Conservation (phyloP, 2,888 invertebrate species). For the Diadegma fenestrale region DNA sequence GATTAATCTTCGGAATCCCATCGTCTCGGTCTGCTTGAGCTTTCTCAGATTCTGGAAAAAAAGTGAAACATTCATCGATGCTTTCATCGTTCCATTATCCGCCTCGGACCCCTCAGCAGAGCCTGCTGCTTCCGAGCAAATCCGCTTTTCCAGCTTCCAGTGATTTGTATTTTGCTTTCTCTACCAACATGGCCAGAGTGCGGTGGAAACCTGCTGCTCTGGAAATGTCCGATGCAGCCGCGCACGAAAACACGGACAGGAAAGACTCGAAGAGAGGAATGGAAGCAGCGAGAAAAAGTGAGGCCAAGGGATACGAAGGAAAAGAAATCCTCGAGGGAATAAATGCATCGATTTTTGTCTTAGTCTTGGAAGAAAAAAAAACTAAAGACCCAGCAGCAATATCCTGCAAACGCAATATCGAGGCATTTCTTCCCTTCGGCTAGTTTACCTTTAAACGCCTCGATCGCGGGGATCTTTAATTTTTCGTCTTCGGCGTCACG, state of each 20-base stretch:
- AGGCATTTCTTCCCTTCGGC: slow-evolving; percentile 27
- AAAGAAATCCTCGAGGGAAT: background rate
- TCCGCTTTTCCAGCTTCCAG: slow-evolving; percentile 23
- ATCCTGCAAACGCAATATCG: background rate
- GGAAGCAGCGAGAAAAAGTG: background rate
- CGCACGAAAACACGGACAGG: background rate
- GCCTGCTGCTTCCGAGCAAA: slow-evolving; percentile 14
- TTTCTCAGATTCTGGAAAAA: slow-evolving; percentile 29
- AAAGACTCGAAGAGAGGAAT: background rate
- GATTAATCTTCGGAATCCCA: slow-evolving; percentile 27
- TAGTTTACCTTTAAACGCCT: slow-evolving; percentile 35
- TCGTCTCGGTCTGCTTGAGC: background rate
- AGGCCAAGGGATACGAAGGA: background rate
- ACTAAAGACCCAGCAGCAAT: slow-evolving; percentile 3
- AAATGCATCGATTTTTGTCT: slow-evolving; percentile 22
- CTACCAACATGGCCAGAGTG: background rate
- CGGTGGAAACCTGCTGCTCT: slow-evolving; percentile 8
- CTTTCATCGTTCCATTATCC: slow-evolving; percentile 19
- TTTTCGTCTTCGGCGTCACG: slow-evolving; percentile 58
- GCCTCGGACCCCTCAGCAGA: background rate
- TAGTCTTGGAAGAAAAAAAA: background rate
- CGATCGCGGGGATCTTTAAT: slow-evolving; percentile 54
- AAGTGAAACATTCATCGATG: slow-evolving; percentile 20
- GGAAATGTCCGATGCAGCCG: background rate
- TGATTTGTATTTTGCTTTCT: slow-evolving; percentile 34